Evolutionary conservation across 2,113 vertebrate species (phyloP).

Genomic region (Holacanthus passer): DNA sequence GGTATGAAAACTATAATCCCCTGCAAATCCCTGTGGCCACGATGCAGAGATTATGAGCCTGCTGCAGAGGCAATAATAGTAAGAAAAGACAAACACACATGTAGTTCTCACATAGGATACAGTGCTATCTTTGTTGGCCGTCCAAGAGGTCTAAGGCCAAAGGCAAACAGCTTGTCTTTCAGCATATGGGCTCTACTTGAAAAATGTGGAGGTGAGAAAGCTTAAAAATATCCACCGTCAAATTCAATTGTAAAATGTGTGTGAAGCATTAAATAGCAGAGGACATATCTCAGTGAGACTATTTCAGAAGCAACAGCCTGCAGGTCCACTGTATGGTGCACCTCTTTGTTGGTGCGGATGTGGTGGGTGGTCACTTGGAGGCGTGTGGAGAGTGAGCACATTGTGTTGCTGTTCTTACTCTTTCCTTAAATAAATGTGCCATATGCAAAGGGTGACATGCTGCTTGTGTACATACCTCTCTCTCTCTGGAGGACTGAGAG

Average conservation of each 20-base stretch:
- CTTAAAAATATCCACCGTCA: constrained; percentile 49
- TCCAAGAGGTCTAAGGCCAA: constrained; percentile 36
- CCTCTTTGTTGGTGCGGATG: constrained; percentile 50
- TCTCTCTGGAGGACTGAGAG: constrained; percentile 18
- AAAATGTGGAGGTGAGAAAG: constrained; percentile 32
- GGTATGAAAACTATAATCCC: constrained; percentile 72
- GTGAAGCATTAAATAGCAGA: constrained; percentile 57
- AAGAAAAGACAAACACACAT: constrained; percentile 53
- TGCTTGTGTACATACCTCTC: constrained; percentile 45
- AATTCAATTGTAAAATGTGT: constrained; percentile 38
- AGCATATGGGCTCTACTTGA: constrained; percentile 16
- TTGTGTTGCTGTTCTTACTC: constrained; percentile 78
- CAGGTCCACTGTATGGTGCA: constrained; percentile 38
- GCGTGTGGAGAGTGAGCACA: constrained; percentile 68
- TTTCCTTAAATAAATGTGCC: constrained; percentile 82
- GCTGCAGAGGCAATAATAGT: constrained; percentile 61
- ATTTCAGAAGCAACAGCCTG: constrained; percentile 40
- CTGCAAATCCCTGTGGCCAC: constrained; percentile 61
- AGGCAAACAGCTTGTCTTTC: constrained; percentile 71
- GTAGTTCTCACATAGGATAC: constrained; percentile 14
- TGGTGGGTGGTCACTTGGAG: constrained; percentile 74
- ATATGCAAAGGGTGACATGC: constrained; percentile 65
- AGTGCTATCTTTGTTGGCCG: constrained; percentile 39
- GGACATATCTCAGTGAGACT: constrained; percentile 23
- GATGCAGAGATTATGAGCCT: constrained; percentile 49